Evolutionary conservation across 2,888 invertebrate species (phyloP).

Genomic region (Sphinx pinastri): DNA sequence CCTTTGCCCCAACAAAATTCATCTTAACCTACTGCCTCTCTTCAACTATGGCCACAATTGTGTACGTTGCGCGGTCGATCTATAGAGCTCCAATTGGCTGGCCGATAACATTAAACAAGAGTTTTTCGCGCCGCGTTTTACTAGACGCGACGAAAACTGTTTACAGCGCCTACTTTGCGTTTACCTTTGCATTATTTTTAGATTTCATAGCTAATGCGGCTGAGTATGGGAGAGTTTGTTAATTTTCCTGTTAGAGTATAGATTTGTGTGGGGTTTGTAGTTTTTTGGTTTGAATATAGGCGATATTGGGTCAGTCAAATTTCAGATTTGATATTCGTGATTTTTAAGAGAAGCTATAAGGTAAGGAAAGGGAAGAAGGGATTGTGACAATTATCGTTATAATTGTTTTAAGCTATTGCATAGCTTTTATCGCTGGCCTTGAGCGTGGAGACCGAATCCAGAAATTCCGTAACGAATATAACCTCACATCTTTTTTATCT

Average conservation of each 20-base stretch:
- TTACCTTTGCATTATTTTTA: slow-evolving; percentile 24
- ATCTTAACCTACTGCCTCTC: neutral
- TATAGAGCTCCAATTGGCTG: slow-evolving; percentile 32
- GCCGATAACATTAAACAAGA: slow-evolving; percentile 37
- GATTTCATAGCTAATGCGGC: slow-evolving; percentile 3
- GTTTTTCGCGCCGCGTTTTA: slow-evolving; percentile 32
- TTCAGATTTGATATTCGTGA: too few relatives aligned
- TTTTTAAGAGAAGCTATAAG: too few relatives aligned
- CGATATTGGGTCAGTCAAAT: too few relatives aligned
- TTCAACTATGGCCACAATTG: slow-evolving; percentile 20
- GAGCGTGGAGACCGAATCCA: too few relatives aligned
- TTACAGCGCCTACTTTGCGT: slow-evolving; percentile 22
- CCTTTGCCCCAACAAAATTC: neutral
- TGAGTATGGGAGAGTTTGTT: neutral
- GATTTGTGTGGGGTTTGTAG: too few relatives aligned
- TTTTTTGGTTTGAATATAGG: too few relatives aligned
- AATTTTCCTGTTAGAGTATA: neutral
- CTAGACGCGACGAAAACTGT: slow-evolving; percentile 35
- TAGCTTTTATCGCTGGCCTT: too few relatives aligned
- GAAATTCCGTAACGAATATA: too few relatives aligned
- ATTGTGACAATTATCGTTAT: too few relatives aligned
- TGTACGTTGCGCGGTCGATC: slow-evolving; percentile 33
- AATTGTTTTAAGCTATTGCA: too few relatives aligned
- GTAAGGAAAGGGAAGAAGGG: too few relatives aligned
- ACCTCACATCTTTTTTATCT: too few relatives aligned